Evolutionary conservation across 2,797 vertebrate species (phyloP).

Genomic region (Chiroxiphia lanceolata): DNA sequence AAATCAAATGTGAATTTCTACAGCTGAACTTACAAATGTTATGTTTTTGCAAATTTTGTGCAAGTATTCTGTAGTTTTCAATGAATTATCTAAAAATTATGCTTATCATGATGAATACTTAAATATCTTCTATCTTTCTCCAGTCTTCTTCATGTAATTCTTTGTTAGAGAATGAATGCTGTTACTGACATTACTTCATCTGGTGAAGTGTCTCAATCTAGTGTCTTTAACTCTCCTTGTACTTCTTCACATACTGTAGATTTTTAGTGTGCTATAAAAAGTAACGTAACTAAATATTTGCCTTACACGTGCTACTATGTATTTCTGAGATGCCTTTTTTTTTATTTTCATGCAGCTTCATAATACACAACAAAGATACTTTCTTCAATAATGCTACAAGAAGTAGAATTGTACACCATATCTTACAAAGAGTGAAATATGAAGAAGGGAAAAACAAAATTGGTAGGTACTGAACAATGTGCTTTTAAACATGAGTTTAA

Average conservation of each 20-base stretch:
- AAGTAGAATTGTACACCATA: slow-evolving; percentile 92
- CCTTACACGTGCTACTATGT: not conserved
- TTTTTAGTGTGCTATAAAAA: not conserved
- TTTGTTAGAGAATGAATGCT: not conserved
- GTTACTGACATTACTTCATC: not conserved
- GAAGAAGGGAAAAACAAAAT: slow-evolving; percentile 96
- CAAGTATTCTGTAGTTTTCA: not conserved
- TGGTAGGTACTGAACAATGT: slow-evolving; percentile 76
- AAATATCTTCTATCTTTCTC: not conserved
- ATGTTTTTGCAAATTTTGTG: not conserved
- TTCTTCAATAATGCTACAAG: slow-evolving; percentile 95
- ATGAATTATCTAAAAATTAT: not conserved
- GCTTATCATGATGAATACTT: not conserved
- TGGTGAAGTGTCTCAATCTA: not conserved
- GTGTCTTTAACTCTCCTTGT: not conserved
- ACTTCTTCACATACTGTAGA: not conserved
- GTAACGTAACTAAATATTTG: not conserved
- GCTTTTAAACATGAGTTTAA: not conserved
- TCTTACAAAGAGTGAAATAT: slow-evolving; percentile 92
- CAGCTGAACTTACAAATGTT: not conserved
- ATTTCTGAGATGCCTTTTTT: slow-evolving; percentile 15
- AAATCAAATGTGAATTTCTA: not conserved
- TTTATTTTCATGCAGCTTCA: slow-evolving; percentile 82
- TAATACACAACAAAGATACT: slow-evolving; percentile 95
- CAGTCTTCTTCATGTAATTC: not conserved